Percentiles rank a stretch among this genome's conserved stretches.
These are phyloP conservation scores for Hirtodrosophila duncani DNA, from an alignment of 2,888 invertebrate species.

Conservation along the genomic window DNA sequence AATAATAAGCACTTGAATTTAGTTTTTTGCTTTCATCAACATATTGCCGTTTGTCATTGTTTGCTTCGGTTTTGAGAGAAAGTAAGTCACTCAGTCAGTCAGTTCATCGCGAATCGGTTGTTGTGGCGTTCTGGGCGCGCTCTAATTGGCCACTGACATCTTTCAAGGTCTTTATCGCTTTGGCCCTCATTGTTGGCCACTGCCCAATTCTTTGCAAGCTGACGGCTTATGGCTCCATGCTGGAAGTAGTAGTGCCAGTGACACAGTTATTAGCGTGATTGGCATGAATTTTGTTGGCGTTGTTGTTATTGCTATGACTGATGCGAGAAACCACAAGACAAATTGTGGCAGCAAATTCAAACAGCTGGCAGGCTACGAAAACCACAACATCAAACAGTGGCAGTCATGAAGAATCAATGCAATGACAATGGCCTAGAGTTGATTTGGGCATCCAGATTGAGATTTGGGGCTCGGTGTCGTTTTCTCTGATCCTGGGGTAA, in stretches of 20 bases:
- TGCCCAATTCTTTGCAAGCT: constrained; percentile 53
- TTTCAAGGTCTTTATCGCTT: constrained; percentile 59
- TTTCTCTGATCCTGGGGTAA: constrained; percentile 49
- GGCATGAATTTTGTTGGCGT: constrained; percentile 57
- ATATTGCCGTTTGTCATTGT: constrained; percentile 54
- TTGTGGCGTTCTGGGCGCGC: constrained; percentile 40
- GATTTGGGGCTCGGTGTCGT: constrained; percentile 24
- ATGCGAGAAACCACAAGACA: constrained; percentile 45
- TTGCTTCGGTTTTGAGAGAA: constrained; percentile 39
- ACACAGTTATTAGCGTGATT: constrained; percentile 71
- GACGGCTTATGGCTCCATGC: too few species aligned
- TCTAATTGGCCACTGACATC: constrained; percentile 63
- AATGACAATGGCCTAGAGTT: constrained; percentile 49
- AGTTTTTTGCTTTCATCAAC: too few species aligned
- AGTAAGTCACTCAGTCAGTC: constrained; percentile 68
- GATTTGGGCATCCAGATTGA: constrained; percentile 49
- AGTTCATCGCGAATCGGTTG: too few species aligned
- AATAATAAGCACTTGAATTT: too few species aligned
- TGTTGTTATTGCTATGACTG: constrained; percentile 29
- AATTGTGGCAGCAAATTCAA: constrained; percentile 23
- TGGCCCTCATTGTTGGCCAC: constrained; percentile 34
- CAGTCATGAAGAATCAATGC: constrained; percentile 51
- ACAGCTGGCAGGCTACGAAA: constrained; percentile 59
- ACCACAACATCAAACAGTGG: constrained; percentile 49
- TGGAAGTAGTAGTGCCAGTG: constrained; percentile 62